Conservation (phyloP, 1,140 invertebrate species). For the Drosophila repleta region DNA sequence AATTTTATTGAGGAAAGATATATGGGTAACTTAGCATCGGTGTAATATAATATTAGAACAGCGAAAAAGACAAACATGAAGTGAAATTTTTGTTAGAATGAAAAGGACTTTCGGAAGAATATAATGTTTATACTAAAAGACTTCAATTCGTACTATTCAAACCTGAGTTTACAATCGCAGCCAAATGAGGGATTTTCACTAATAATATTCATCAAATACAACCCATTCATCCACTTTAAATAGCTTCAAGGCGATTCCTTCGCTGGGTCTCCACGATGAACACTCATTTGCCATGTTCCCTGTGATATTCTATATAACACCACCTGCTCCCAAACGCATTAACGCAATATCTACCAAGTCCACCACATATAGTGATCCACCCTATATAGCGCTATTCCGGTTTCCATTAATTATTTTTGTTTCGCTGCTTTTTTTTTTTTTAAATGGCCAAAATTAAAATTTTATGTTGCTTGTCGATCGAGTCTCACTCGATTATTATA, state of each 20-base stretch:
- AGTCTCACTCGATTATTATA: constrained; percentile 42
- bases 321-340: not conserved
- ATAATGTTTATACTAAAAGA: not conserved
- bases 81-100: not conserved
- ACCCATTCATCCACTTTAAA: not conserved
- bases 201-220: not conserved
- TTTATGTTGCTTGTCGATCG: constrained; percentile 64
- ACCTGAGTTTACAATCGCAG: not conserved
- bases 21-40: not conserved
- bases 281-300: not conserved
- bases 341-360: constrained; percentile 2
- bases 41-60: not conserved
- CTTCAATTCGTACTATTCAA: not conserved
- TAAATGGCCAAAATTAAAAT: constrained; percentile 43
- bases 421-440: constrained; percentile 28
- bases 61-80: not conserved
- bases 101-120: no score
- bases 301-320: constrained; percentile 14
- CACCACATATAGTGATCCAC: constrained; percentile 26
- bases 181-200: not conserved
- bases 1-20: constrained; percentile 1
- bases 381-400: constrained; percentile 22
- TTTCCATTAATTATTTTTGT: constrained; percentile 27
- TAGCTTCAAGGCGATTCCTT: not conserved
- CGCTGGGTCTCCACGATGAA: not conserved